These are phyloP conservation scores for Crotalus helleri DNA, from an alignment of 2,113 vertebrate genomes.

Conservation along the genomic window DNA sequence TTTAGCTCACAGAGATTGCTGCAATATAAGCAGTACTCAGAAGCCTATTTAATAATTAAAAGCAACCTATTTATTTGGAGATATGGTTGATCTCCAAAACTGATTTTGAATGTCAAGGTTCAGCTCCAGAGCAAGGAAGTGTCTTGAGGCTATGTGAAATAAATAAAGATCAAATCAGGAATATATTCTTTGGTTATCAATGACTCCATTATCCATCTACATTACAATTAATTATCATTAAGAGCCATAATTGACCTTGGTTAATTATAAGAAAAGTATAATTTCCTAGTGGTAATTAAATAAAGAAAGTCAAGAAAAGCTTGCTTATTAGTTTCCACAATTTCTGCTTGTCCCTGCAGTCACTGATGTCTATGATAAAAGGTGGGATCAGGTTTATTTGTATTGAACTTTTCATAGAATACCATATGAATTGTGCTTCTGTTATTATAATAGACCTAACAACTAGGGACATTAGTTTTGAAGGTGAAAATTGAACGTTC, in stretches of 20 bases:
- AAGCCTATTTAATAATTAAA: slow-evolving; percentile 5
- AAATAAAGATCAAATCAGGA: not conserved
- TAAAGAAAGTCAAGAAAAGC: not conserved
- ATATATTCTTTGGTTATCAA: not conserved
- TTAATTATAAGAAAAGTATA: not conserved
- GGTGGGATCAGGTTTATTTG: not conserved
- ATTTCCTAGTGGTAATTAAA: not conserved
- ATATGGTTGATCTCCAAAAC: not conserved
- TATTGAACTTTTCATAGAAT: not conserved
- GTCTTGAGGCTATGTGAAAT: not conserved
- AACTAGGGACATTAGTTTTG: not conserved
- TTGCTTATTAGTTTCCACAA: not conserved
- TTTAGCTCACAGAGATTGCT: slow-evolving; percentile 43
- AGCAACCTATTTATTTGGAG: not conserved
- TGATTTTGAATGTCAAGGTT: not conserved
- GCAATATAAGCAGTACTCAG: not conserved
- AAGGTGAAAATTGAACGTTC: not conserved
- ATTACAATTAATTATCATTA: not conserved
- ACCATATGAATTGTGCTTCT: not conserved
- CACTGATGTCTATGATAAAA: not conserved
- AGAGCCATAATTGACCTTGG: not conserved
- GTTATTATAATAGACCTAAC: not conserved
- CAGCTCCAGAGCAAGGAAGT: not conserved
- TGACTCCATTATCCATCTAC: not conserved
- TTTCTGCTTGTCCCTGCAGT: not conserved